Base-by-base conservation (phyloP, 2,797 vertebrate species). In the Phylloscopus collybita region DNA sequence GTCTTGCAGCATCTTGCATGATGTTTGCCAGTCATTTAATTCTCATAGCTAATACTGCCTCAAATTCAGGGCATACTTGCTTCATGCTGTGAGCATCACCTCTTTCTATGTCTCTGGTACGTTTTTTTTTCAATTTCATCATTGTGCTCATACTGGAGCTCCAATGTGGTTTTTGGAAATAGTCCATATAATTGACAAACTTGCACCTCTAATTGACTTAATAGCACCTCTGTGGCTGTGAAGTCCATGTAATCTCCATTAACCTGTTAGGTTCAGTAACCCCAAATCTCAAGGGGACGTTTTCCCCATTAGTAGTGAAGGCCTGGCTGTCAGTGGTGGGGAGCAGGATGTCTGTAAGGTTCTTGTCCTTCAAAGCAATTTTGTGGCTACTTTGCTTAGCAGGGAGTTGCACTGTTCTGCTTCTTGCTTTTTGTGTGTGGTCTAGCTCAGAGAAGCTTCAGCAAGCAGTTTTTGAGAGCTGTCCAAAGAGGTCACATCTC, bases 181-280 rank as follows among this genome's bases (percentile, higher is more conserved):
- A 90, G 83, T 92, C 80, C 66, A 73, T 92, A 30, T 70, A 93
- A 96, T 90, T 95, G 91, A 95, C 83, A 80, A 72, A 78, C 65
- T 79, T 79, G 65, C 75, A 82, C 81, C 74, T 95, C 59, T 91
- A 57, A 92, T 86, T 89, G 91, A 93, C 88, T 76, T 80, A 70
- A 91, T 91, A 94, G 82, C 83, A 92, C 73, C 86, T 93, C 82
- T 96, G 93, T 95, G 93, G 87, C 86, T 95, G 59, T 80, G 74
- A 85, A 92, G 91, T 90, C 80, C 1, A 3, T 4, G 12, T 83
- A 60, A 90, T 90, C 59, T 94, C 90, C 88, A 90, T 95, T 92
- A 96, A 94, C 69, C 69, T 85, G 70, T 86, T 73, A 79, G 86
- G 88, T 86, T 95, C 51, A 79, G 80, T 95, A 85, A 92, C 85